Conservation (phyloP, 2,797 vertebrate genomes). For the Catharus ustulatus region DNA sequence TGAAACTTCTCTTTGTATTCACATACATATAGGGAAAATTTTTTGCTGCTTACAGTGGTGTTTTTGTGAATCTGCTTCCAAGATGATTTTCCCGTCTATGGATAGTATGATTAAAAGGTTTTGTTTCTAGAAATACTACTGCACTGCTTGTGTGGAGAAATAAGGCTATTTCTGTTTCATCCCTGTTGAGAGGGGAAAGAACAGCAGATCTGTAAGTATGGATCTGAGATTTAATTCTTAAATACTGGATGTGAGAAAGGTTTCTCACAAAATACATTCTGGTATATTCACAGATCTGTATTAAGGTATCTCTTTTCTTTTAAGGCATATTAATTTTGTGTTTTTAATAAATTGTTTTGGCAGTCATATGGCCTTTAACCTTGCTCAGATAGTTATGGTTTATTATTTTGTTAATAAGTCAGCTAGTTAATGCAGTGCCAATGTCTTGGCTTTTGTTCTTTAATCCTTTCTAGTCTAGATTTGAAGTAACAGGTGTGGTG, state of each 20-base stretch:
- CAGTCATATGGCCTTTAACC: not conserved
- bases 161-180: not conserved
- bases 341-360: not conserved
- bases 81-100: not conserved
- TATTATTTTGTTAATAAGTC: not conserved
- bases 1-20: not conserved
- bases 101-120: not conserved
- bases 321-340: not conserved
- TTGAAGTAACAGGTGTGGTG: conserved; percentile 41
- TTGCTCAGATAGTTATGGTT: not conserved
- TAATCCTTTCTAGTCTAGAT: not conserved
- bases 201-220: not conserved
- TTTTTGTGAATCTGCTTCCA: not conserved
- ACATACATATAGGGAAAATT: not conserved
- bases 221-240: not conserved
- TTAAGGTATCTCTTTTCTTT: not conserved
- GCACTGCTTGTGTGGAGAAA: not conserved
- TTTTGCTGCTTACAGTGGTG: not conserved
- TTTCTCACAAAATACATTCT: not conserved
- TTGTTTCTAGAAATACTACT: not conserved
- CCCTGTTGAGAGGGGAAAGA: not conserved
- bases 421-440: not conserved
- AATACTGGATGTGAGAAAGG: not conserved
- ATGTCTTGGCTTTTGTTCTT: not conserved
- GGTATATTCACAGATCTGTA: not conserved